Evolutionary conservation across 2,797 vertebrate genomes (phyloP).

Genomic region (Paratrypauchen microcephalus): DNA sequence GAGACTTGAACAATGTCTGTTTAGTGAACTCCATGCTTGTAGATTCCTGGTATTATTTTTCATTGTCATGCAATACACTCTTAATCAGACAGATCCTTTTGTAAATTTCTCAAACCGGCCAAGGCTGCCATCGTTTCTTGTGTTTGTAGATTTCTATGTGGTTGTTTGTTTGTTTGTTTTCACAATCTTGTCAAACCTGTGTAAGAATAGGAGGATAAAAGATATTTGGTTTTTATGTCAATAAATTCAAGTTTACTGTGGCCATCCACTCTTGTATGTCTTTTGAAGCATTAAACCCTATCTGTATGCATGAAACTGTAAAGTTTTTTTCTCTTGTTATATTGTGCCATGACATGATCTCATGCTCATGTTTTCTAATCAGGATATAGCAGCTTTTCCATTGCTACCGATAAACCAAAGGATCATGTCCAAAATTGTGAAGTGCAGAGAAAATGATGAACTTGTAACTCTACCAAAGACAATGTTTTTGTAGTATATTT

Average conservation of each 20-base stretch:
- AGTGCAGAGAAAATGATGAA: constrained; percentile 75
- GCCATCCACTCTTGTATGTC: constrained; percentile 87
- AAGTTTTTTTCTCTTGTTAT: constrained; percentile 78
- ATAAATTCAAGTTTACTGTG: constrained; percentile 95
- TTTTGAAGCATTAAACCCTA: constrained; percentile 87
- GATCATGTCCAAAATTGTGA: constrained; percentile 74
- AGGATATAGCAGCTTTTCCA: constrained; percentile 51
- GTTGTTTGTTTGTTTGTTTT: constrained; percentile 77
- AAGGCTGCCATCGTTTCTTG: constrained; percentile 73
- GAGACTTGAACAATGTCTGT: constrained; percentile 85
- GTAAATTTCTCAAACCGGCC: constrained; percentile 76
- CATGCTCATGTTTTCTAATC: constrained; percentile 53
- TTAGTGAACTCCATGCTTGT: constrained; percentile 68
- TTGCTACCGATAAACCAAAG: constrained; percentile 56
- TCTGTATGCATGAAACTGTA: constrained; percentile 87
- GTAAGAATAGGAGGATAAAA: constrained; percentile 88
- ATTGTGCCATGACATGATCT: constrained; percentile 66
- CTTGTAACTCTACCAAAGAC: constrained; percentile 80
- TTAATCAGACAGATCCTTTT: constrained; percentile 64
- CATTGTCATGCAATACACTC: constrained; percentile 66
- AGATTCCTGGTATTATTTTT: constrained; percentile 56
- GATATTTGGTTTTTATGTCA: constrained; percentile 86
- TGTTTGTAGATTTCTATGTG: constrained; percentile 65
- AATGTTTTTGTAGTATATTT: constrained; percentile 86
- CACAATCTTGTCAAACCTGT: constrained; percentile 89